These are phyloP conservation scores for Strigamia crassipes DNA, from an alignment of 2,888 invertebrate species.

Conservation along the genomic window DNA sequence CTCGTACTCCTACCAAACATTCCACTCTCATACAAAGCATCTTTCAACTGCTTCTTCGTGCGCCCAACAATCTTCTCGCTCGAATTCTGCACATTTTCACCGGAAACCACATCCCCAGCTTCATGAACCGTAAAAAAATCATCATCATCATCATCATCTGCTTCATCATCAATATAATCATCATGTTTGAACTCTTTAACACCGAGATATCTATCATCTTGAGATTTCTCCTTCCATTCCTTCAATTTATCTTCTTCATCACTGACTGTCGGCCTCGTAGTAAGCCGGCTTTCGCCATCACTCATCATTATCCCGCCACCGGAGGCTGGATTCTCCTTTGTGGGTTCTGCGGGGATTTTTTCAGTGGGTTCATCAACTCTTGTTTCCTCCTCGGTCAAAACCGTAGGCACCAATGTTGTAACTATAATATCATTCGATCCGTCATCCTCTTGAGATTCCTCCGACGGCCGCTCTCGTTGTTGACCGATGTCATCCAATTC, in stretches of 20 bases:
- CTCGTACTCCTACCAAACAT: background rate
- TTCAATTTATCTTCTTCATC: constrained; percentile 4
- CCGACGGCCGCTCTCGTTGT: constrained; percentile 12
- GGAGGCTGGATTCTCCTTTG: background rate
- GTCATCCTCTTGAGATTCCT: constrained; percentile 1
- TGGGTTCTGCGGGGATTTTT: background rate
- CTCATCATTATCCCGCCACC: background rate
- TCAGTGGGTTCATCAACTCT: constrained; percentile 36
- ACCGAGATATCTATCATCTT: background rate
- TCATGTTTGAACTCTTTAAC: constrained; percentile 3
- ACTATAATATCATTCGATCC: constrained; percentile 2
- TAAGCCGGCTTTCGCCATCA: background rate
- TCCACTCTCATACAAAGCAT: background rate
- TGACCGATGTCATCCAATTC: constrained; percentile 23
- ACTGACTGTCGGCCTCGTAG: background rate
- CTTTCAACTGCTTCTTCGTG: background rate
- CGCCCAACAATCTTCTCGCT: background rate
- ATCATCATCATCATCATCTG: background rate
- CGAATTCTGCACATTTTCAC: background rate
- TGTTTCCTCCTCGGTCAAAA: constrained; percentile 20
- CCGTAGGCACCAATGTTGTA: constrained; percentile 6
- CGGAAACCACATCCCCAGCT: background rate
- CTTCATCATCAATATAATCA: background rate
- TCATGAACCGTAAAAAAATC: background rate
- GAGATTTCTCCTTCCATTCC: constrained; percentile 10